Evolutionary conservation across 2,113 vertebrate genomes (phyloP), one percentile per base, ranked within the genome.

Genomic region (Accipiter virgatus): DNA sequence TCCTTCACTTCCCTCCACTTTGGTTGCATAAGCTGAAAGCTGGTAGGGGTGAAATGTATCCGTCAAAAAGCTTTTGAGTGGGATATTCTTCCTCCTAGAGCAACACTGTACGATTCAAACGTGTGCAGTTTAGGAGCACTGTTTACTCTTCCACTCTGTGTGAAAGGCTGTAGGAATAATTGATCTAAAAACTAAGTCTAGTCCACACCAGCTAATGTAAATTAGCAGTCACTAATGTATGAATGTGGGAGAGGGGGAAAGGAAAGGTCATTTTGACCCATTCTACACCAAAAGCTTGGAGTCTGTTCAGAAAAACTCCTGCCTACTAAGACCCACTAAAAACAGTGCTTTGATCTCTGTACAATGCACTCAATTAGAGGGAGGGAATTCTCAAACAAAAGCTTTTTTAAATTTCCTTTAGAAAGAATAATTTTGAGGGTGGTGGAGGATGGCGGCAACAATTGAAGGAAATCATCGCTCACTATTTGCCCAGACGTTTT

Each of bases 311-410:
- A 96, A 96, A 90, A 95, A 48, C 59, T 95, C 66, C 71, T 96
- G 87, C 71, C 78, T 97, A 86, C 70, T 43, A 90, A 93, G 93
- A 81, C 70, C 71, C 67, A 86, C 93, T 88, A 70, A 88, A 94
- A 84, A 10, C 78, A 74, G 58, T 36, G 81, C 94, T 97, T 97
- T 97, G 97, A 97, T 97, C 97, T 97, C 71, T 52, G 55, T 74
- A 96, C 91, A 97, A 88, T 94, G 84, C 21, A 36, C 71, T 94
- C 84, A 91, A 93, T 97, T 96, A 96, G 84, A 95, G 84, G 94
- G 89, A 94, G 91, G 91, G 89, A 96, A 88, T 96, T 96, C 70
- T 93, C 65, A 97, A 95, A 97, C 96, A 94, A 95, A 97, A 84
- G 74, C 81, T 93, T 91, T 96, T 86, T 23, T 0, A 94, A 91